These are phyloP conservation scores for Pemphredon lugubris DNA, from an alignment of 2,888 invertebrate species.

Conservation along the genomic window DNA sequence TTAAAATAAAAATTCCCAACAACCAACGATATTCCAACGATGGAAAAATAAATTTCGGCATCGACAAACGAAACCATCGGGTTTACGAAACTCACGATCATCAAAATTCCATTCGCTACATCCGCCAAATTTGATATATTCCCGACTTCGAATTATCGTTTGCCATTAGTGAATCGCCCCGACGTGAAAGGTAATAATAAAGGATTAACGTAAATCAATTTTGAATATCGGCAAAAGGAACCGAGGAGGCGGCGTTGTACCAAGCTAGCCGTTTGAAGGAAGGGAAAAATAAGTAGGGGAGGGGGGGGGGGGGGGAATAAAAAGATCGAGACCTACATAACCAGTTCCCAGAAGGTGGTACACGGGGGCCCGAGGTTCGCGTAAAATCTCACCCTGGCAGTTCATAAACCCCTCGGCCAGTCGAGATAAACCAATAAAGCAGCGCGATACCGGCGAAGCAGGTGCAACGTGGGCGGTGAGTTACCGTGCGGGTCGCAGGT, in stretches of 20 bases:
- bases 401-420: constrained; percentile 67
- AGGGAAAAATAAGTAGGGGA: constrained; percentile 14
- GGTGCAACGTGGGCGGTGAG: constrained; percentile 79
- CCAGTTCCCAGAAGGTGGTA: constrained; percentile 48
- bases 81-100: background rate
- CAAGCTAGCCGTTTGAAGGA: no score
- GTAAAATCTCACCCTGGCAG: constrained; percentile 65
- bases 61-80: background rate
- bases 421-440: constrained; percentile 77
- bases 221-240: no score
- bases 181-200: no score
- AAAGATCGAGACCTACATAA: constrained; percentile 47
- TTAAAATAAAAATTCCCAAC: constrained; percentile 30
- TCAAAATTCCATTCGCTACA: no score
- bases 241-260: no score
- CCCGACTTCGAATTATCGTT: no score
- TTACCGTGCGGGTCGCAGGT: constrained; percentile 75
- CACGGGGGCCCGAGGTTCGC: constrained; percentile 67
- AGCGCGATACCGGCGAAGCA: constrained; percentile 72
- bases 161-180: no score
- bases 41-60: constrained; percentile 22
- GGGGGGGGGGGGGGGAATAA: no score
- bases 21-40: constrained; percentile 27
- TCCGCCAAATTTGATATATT: no score
- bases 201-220: no score